Conservation (phyloP, 2,888 invertebrate species). For the Acheta domesticus region DNA sequence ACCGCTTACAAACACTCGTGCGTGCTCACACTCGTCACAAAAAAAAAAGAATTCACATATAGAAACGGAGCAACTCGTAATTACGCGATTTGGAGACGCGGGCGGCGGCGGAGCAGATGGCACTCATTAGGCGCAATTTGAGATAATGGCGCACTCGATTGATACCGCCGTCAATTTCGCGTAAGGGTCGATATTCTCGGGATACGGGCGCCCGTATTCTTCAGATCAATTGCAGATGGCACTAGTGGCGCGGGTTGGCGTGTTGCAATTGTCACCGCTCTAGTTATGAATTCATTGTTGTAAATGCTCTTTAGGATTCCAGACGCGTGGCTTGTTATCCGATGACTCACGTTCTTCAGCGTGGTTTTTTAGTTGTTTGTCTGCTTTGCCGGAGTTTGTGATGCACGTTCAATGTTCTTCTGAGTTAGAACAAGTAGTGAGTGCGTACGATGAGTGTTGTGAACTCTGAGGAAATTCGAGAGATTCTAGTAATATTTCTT, state of each 20-base stretch:
- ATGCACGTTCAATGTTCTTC: no score
- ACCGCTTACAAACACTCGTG: neutral
- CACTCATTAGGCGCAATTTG: neutral
- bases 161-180: neutral
- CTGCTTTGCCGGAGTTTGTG: no score
- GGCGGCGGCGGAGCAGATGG: neutral
- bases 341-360: no score
- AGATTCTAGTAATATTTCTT: no score
- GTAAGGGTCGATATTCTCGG: neutral
- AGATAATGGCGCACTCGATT: neutral
- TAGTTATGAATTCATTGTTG: no score
- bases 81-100: neutral
- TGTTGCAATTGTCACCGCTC: no score
- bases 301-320: no score
- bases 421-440: no score
- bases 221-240: constrained; percentile 9
- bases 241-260: neutral
- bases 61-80: constrained; percentile 2
- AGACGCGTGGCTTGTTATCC: no score
- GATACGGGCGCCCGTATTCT: constrained; percentile 1
- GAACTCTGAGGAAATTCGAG: no score
- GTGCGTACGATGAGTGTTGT: no score
- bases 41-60: neutral
- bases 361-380: no score
- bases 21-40: neutral